Base-by-base conservation (phyloP, 2,113 vertebrate genomes). In the Natator depressus region DNA sequence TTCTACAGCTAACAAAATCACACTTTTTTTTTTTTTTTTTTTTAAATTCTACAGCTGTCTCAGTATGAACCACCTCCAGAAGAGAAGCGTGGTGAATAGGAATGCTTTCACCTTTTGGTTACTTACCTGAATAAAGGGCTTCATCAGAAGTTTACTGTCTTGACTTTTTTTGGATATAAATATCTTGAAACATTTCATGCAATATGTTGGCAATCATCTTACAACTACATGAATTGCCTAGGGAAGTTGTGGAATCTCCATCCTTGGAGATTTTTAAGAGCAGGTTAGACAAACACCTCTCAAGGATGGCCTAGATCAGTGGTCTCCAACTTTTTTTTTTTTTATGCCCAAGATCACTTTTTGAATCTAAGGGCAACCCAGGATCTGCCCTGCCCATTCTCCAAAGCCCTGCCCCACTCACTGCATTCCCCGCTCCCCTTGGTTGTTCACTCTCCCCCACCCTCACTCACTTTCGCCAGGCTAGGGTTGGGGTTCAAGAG, bases 31-130 rank as follows among this genome's bases (percentile, higher is more conserved):
- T 94, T 96, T 98, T 96, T 94, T 42, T 42, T 42, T 42, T 98
- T 94, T 96, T 98, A 96, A 97, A 93, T 94, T 95, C 84, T 95
- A 50, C 98, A 99, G 99, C 98, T 99, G 97, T 97, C 98, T 98
- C 99, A 99, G 95, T 99, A 99, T 91, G 99, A 99, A 98, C 97
- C 98, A 54, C 94, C 98, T 85, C 97, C 98, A 94, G 98, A 99
- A 1, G 99, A 99, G 94, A 98, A 98, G 95, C 97, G 96, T 80
- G 97, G 97, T 80, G 98, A 99, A 96, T 99, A 98, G 85, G 93
- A 94, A 91, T 92, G 96, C 95, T 90, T 94, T 79, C 85, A 95
- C 24, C 88, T 93, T 94, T 35, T 96, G 92, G 92, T 93, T 89
- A 97, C 97, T 98, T 97, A 96, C 91, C 93, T 98, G 97, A 98